Conservation (phyloP, 2,888 invertebrate genomes). For the Steromphala cineraria region DNA sequence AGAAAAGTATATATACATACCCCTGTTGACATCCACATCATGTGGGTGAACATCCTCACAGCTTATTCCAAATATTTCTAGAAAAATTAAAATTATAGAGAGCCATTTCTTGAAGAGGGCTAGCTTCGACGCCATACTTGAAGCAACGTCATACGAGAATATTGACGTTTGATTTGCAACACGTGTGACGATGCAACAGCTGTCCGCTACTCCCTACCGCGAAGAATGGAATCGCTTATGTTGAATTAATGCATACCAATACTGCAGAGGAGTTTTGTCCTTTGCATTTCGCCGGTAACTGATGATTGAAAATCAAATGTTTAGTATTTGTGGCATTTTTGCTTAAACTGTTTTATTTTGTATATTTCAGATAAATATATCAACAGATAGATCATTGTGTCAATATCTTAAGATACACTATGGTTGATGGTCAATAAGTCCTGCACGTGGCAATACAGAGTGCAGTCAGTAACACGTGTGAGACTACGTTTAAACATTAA, state of each 20-base stretch:
- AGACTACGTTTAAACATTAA: too few relatives aligned
- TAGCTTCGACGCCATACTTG: not conserved
- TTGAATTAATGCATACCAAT: not conserved
- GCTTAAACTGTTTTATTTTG: too few relatives aligned
- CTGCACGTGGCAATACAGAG: too few relatives aligned
- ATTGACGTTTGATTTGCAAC: not conserved
- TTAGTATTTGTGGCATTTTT: too few relatives aligned
- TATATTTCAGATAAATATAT: too few relatives aligned
- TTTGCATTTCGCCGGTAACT: too few relatives aligned
- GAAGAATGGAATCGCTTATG: not conserved
- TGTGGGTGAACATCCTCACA: not conserved
- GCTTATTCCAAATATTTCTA: not conserved
- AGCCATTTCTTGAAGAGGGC: not conserved
- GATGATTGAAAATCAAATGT: too few relatives aligned
- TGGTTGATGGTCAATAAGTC: too few relatives aligned
- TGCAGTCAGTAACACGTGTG: too few relatives aligned
- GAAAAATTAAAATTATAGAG: not conserved
- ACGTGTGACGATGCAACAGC: slow-evolving; percentile 3
- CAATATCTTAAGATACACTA: too few relatives aligned
- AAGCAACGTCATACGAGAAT: slow-evolving; percentile 5
- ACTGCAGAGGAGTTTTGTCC: too few relatives aligned
- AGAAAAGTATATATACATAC: not conserved
- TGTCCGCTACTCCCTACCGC: not conserved
- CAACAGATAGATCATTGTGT: too few relatives aligned
- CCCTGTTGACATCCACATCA: not conserved